phyloP scores from a whole-genome alignment of 2,888 invertebrate species.

The Ptilodon capucinus region DNA sequence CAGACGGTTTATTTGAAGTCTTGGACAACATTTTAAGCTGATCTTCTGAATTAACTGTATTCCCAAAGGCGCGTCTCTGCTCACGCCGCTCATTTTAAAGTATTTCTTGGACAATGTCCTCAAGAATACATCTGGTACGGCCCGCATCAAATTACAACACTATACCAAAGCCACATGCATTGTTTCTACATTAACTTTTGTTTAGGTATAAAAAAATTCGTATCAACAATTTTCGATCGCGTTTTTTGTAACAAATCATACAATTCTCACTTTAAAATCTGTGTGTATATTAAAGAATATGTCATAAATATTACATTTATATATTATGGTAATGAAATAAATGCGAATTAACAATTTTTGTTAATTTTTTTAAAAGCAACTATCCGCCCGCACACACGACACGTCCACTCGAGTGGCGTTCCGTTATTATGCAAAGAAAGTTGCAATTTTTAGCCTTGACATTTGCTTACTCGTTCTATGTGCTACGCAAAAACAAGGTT shows the following conservation, averaged over 20 bases:
- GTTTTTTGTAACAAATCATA: slow-evolving; percentile 9
- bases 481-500: slow-evolving; percentile 10
- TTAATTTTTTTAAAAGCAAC: background rate
- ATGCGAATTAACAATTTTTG: background rate
- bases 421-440: slow-evolving; percentile 7
- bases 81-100: slow-evolving; percentile 78
- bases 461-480: slow-evolving; percentile 13
- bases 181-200: slow-evolving; percentile 43
- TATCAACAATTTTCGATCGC: slow-evolving; percentile 5
- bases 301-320: background rate
- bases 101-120: slow-evolving; percentile 42
- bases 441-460: slow-evolving; percentile 17
- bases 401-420: slow-evolving; percentile 23
- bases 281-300: background rate
- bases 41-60: slow-evolving; percentile 81
- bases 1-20: slow-evolving; percentile 84
- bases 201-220: slow-evolving; percentile 37
- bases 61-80: slow-evolving; percentile 85
- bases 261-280: slow-evolving; percentile 2
- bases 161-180: slow-evolving; percentile 37
- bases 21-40: slow-evolving; percentile 81
- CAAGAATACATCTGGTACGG: slow-evolving; percentile 26
- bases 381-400: slow-evolving; percentile 12
- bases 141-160: slow-evolving; percentile 43
- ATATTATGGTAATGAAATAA: background rate